Evolutionary conservation across 2,113 vertebrate genomes (phyloP).

Genomic region (Cercopithecus mona): DNA sequence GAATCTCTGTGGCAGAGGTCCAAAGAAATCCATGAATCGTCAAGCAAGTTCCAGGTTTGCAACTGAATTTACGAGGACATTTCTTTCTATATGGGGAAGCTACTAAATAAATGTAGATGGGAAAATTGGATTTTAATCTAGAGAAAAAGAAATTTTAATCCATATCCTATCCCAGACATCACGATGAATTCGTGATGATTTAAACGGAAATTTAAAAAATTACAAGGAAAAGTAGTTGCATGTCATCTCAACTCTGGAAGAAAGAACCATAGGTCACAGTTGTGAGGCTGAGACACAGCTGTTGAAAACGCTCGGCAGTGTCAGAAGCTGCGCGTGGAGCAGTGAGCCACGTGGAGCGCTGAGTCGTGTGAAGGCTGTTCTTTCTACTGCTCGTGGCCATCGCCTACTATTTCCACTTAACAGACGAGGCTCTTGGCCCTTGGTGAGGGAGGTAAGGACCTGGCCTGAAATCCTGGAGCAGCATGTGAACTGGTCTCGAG

Average conservation of each 20-base stretch:
- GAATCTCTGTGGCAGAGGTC: neutral
- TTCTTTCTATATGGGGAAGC: neutral
- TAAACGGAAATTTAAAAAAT: neutral
- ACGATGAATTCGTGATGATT: neutral
- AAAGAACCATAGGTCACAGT: neutral
- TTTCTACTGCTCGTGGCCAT: neutral
- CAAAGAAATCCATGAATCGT: neutral
- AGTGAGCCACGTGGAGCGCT: no score
- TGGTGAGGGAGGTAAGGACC: neutral
- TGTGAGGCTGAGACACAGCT: neutral
- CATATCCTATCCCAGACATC: neutral
- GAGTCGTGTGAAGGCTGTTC: no score
- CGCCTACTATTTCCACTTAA: neutral
- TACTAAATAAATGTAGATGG: neutral
- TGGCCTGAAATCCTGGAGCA: neutral
- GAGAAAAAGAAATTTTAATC: neutral
- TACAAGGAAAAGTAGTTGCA: neutral
- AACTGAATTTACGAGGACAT: neutral
- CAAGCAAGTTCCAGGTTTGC: neutral
- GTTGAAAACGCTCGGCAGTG: fast-evolving
- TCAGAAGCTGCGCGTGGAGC: neutral
- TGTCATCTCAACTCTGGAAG: neutral
- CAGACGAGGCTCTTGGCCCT: neutral
- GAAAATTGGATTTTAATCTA: neutral
- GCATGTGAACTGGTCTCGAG: neutral